Percentiles rank a stretch among this genome's conserved stretches.
Evolutionary conservation across 2,888 invertebrate genomes (phyloP).

Genomic region (Lithophane semibrunnea): DNA sequence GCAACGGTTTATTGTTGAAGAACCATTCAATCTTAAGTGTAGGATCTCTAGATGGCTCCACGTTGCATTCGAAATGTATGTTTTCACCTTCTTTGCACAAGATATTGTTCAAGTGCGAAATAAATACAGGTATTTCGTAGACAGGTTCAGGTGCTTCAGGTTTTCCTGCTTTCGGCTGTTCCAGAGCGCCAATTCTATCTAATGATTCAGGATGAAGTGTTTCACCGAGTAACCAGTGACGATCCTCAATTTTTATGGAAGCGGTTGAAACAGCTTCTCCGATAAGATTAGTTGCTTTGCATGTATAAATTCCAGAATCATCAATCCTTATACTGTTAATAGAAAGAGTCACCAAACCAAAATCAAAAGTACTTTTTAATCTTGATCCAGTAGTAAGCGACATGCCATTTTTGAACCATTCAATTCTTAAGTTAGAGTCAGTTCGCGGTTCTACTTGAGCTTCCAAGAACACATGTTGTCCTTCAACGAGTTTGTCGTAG

Average conservation of each 20-base stretch:
- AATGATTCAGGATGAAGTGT: constrained; percentile 97
- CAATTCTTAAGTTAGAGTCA: constrained; percentile 96
- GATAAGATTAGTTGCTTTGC: constrained; percentile 97
- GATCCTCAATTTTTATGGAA: constrained; percentile 96
- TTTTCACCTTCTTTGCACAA: constrained; percentile 96
- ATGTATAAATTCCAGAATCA: constrained; percentile 98
- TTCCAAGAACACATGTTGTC: constrained; percentile 96
- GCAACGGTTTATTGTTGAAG: constrained; percentile 97
- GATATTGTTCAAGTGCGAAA: constrained; percentile 97
- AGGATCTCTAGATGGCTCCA: constrained; percentile 97
- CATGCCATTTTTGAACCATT: constrained; percentile 98
- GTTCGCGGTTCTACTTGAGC: constrained; percentile 97
- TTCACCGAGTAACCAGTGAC: constrained; percentile 96
- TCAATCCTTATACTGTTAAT: constrained; percentile 96
- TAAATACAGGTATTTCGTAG: constrained; percentile 96
- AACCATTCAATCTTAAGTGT: constrained; percentile 98
- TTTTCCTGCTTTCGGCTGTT: constrained; percentile 93
- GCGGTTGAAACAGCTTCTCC: constrained; percentile 98
- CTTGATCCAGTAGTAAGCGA: constrained; percentile 96
- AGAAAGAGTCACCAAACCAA: constrained; percentile 98
- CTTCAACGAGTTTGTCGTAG: constrained; percentile 95
- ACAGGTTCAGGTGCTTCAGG: constrained; percentile 94
- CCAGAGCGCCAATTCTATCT: constrained; percentile 95
- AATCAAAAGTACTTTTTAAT: constrained; percentile 98
- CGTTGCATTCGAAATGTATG: constrained; percentile 97